Conservation (phyloP, 2,888 invertebrate species). For the Rhagonycha fulva region DNA sequence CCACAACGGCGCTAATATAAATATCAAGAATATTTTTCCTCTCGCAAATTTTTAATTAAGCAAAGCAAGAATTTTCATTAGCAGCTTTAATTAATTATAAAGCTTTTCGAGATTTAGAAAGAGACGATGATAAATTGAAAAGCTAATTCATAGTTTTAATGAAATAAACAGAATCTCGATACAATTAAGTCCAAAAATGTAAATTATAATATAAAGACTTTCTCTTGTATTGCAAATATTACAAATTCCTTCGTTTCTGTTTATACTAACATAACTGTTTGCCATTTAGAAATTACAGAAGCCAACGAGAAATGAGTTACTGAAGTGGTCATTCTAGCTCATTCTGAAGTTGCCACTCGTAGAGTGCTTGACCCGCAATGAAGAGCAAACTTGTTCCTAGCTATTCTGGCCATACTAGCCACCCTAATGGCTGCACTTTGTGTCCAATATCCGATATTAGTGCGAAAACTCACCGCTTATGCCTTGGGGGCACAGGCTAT, state of each 20-base stretch:
- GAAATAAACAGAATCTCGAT: neutral
- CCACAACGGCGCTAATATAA: slow-evolving; percentile 2
- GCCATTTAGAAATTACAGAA: slow-evolving; percentile 24
- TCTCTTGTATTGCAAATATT: slow-evolving; percentile 1
- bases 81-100: neutral
- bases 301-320: slow-evolving; percentile 31
- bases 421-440: slow-evolving; percentile 40
- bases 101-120: neutral
- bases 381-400: slow-evolving; percentile 34
- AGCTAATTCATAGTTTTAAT: neutral
- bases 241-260: slow-evolving; percentile 9
- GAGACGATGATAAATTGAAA: slow-evolving; percentile 1
- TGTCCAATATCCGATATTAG: slow-evolving; percentile 41
- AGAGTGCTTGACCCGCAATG: slow-evolving; percentile 36
- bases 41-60: slow-evolving; percentile 12
- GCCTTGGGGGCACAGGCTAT: slow-evolving; percentile 17
- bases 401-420: slow-evolving; percentile 32
- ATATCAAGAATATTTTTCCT: neutral
- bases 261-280: slow-evolving; percentile 10
- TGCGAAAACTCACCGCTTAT: slow-evolving; percentile 33
- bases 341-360: slow-evolving; percentile 25
- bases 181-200: neutral
- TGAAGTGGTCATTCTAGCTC: slow-evolving; percentile 26
- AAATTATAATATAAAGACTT: neutral
- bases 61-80: neutral